Evolutionary conservation across 2,888 invertebrate genomes (phyloP).

Genomic region (Neoaliturus tenellus): DNA sequence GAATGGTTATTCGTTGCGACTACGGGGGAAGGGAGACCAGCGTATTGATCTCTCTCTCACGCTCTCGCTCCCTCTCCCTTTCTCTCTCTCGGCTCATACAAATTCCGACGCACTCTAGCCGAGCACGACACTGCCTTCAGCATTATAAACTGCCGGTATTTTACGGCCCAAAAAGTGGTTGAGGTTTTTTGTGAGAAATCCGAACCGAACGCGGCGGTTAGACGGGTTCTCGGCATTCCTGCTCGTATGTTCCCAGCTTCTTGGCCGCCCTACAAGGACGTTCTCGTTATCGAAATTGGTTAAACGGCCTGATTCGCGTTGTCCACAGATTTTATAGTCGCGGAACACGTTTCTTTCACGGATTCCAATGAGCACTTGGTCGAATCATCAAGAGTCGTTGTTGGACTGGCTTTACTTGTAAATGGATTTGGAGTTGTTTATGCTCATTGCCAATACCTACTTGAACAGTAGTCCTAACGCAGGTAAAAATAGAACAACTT

Average conservation of each 20-base stretch:
- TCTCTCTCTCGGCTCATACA: constrained; percentile 34
- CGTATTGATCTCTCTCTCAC: neutral
- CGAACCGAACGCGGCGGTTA: neutral
- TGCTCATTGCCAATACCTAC: too few species aligned
- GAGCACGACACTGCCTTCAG: neutral
- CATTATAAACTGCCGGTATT: constrained; percentile 31
- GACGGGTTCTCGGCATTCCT: constrained; percentile 25
- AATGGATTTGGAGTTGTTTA: too few species aligned
- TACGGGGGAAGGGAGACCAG: constrained; percentile 1
- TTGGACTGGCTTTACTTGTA: neutral
- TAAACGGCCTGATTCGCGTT: constrained; percentile 5
- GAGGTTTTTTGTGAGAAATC: constrained; percentile 34
- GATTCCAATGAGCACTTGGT: neutral
- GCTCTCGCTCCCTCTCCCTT: neutral
- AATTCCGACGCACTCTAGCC: neutral
- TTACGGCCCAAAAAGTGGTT: constrained; percentile 28
- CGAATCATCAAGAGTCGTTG: neutral
- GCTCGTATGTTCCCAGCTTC: neutral
- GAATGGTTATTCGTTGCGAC: constrained; percentile 34
- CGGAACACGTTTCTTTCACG: neutral
- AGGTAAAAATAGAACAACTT: too few species aligned
- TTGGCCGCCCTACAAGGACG: constrained; percentile 2
- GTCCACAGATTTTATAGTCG: neutral
- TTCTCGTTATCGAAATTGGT: neutral
- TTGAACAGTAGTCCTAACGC: too few species aligned